Base-by-base conservation (phyloP, 2,888 invertebrate species). In the Leptinotarsa haldemani region DNA sequence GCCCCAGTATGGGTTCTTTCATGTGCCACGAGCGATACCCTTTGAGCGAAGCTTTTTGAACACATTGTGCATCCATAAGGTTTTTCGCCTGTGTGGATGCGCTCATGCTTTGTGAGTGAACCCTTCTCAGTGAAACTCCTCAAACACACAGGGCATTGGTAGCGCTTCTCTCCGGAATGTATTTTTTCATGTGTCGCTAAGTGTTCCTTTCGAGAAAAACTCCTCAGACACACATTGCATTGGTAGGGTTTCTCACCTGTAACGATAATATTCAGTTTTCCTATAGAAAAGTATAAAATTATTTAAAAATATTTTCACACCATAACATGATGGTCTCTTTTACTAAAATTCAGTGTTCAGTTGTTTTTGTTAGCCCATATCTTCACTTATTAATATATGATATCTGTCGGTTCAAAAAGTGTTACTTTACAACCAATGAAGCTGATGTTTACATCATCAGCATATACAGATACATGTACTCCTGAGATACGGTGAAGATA, bases 1-100 rank as follows among this genome's bases (percentile, higher is more conserved):
- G 53, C 40, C 3, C 73, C 73, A 1, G 73, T 70, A 47, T 73
- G 73, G 1, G 63, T 73, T 18, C 65, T 69, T 30, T 70, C 70
- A 40, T 73, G 73, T 13, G 65, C 61, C 2, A 61, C 65, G 20
- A 65, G 61, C 48, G 69, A 69, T 12, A 47, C 50, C 18, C 50
- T 25, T 7, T 69, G 66, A n/a, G 58, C 47, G 22, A 73, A 73
- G 15, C 50, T 25, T 47, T 18, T 66, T 3, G 22, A 52, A 22
- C 70, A 73, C 16, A n/a, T 48, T 30, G 47, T 48, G 13, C 73
- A 73, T 25, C 16, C 15, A 15, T 69, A 73, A 4, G 73, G 73
- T n/a, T 50, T 66, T 25, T 66, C 66, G 3, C 66, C 66, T 7
- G 47, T 50, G 4, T 66, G 66, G 4, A 66, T 50, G 0, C 66